These are phyloP conservation scores for Rhodophaea formosa DNA, from an alignment of 2,888 invertebrate genomes.

Conservation along the genomic window DNA sequence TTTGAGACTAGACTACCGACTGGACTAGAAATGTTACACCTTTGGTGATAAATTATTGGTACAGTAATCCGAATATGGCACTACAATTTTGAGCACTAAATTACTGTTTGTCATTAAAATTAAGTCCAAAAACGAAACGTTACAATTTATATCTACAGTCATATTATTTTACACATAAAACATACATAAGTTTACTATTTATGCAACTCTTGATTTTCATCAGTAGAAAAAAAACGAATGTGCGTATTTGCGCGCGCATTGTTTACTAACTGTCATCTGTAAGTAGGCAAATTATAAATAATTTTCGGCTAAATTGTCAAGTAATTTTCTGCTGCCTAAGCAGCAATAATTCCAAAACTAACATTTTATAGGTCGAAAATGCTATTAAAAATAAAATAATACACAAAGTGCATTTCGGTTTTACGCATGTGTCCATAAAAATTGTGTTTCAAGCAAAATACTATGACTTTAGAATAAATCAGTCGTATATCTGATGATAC, in stretches of 20 bases:
- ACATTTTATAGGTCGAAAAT: too few relatives aligned
- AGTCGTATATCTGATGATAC: slow-evolving; percentile 69
- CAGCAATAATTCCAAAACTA: too few relatives aligned
- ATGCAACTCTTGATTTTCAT: too few relatives aligned
- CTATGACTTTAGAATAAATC: slow-evolving; percentile 40
- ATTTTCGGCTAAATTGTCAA: too few relatives aligned
- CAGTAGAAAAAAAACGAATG: too few relatives aligned
- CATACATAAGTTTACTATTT: too few relatives aligned
- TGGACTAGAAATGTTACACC: slow-evolving; percentile 51
- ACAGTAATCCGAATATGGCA: background rate
- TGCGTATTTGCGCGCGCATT: too few relatives aligned
- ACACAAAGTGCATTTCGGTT: too few relatives aligned
- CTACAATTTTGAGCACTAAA: slow-evolving; percentile 39
- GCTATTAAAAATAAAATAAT: too few relatives aligned
- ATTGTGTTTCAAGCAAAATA: slow-evolving; percentile 11
- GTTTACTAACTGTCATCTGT: too few relatives aligned
- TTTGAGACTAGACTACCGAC: slow-evolving; percentile 50
- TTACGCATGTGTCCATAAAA: background rate
- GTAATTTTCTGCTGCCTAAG: too few relatives aligned
- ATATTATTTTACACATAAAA: slow-evolving; percentile 18
- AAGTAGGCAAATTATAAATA: too few relatives aligned
- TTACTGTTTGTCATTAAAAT: background rate
- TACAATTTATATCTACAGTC: slow-evolving; percentile 25
- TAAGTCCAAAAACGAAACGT: background rate
- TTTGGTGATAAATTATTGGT: slow-evolving; percentile 38